A percentile compares a stretch with the other conserved stretches of the same genome.
These are phyloP conservation scores for Plagodis dolabraria DNA, from an alignment of 2,888 invertebrate genomes.

Conservation along the genomic window DNA sequence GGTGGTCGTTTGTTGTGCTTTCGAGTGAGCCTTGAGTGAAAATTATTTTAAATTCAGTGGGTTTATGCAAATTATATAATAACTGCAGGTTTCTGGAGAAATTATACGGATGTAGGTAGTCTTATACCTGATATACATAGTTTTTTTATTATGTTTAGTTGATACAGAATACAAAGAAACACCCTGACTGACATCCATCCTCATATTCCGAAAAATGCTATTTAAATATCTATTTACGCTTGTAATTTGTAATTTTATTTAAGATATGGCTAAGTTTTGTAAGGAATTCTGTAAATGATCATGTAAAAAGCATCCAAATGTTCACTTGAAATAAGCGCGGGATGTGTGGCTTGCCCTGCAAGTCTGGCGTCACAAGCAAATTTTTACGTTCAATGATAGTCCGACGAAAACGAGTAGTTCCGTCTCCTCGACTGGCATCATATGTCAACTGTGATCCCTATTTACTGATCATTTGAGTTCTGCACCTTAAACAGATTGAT, in stretches of 20 bases:
- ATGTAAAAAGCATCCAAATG: neutral
- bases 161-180: conserved; percentile 20
- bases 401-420: no score
- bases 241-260: no score
- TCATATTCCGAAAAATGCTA: conserved; percentile 11
- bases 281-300: no score
- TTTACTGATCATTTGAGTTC: no score
- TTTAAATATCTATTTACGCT: neutral
- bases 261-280: no score
- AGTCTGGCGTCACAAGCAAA: conserved; percentile 60
- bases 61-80: neutral
- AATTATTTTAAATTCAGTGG: conserved; percentile 17
- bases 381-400: neutral
- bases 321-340: conserved; percentile 70
- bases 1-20: conserved; percentile 85
- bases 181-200: conserved; percentile 21
- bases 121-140: no score
- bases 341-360: conserved; percentile 57
- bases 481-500: neutral
- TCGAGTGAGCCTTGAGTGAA: conserved; percentile 55
- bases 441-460: neutral
- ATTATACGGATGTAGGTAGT: no score
- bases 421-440: no score
- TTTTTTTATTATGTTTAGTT: no score
- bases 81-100: no score